phyloP scores from a whole-genome alignment of 1,140 invertebrate genomes.

The Cydia pomonella region DNA sequence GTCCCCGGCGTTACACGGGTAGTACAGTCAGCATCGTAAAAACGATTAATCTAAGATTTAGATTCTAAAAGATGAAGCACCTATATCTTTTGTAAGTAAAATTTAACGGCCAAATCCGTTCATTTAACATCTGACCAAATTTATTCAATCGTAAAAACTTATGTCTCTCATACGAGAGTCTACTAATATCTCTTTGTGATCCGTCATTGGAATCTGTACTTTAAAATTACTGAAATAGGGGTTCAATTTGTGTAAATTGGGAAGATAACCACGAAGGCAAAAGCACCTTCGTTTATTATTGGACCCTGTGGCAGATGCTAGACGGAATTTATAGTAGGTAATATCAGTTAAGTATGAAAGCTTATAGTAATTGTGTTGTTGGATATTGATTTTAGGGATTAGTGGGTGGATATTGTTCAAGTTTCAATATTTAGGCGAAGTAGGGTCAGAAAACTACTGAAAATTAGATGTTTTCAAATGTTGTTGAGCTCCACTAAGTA shows the following conservation, averaged over 20 bases:
- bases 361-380: background rate
- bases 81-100: slow-evolving; percentile 6
- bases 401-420: too few relatives aligned
- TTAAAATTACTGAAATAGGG: background rate
- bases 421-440: too few relatives aligned
- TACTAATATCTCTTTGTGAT: background rate
- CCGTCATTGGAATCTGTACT: background rate
- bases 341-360: slow-evolving; percentile 25
- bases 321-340: slow-evolving; percentile 21
- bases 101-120: slow-evolving; percentile 13
- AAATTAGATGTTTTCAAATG: too few relatives aligned
- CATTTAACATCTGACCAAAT: slow-evolving; percentile 23
- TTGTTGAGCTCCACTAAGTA: too few relatives aligned
- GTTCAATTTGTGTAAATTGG: background rate
- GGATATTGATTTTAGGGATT: slow-evolving; percentile 12
- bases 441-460: too few relatives aligned
- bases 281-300: slow-evolving; percentile 16
- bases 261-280: background rate
- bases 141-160: slow-evolving; percentile 27
- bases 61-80: slow-evolving; percentile 4
- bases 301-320: slow-evolving; percentile 15
- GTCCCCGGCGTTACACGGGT: too few relatives aligned
- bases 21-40: too few relatives aligned
- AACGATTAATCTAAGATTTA: too few relatives aligned
- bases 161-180: background rate